Evolutionary conservation across 2,888 invertebrate genomes (phyloP).

Genomic region (Caradrina kadenii): DNA sequence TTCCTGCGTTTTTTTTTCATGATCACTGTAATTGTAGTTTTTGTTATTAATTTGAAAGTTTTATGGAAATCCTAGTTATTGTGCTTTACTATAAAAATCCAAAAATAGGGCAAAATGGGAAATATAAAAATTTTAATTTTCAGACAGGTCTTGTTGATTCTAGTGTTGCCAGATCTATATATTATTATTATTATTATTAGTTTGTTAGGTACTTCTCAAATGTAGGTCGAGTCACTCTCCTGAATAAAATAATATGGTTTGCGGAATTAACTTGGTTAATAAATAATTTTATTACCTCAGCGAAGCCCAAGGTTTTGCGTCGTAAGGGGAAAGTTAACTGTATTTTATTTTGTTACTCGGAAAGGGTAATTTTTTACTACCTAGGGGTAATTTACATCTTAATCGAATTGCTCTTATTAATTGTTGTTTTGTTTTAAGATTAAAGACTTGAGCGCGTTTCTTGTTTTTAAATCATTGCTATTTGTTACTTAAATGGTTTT

Average conservation of each 20-base stretch:
- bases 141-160: too few species aligned
- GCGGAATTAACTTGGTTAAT: conserved; percentile 26
- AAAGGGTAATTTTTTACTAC: conserved; percentile 4
- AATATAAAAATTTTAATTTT: too few species aligned
- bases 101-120: too few species aligned
- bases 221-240: conserved; percentile 4
- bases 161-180: too few species aligned
- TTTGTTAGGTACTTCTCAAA: conserved; percentile 7
- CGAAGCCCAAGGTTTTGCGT: not conserved
- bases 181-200: not conserved
- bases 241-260: conserved; percentile 19
- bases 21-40: too few species aligned
- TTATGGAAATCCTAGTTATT: too few species aligned
- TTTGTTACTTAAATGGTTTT: not conserved
- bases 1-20: too few species aligned
- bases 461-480: not conserved
- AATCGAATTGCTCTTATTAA: conserved; percentile 4
- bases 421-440: conserved; percentile 3
- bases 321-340: conserved; percentile 3
- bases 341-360: not conserved
- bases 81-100: too few species aligned
- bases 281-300: conserved; percentile 12
- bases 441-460: not conserved
- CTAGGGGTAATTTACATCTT: conserved; percentile 9
- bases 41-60: too few species aligned